phyloP scores from a whole-genome alignment of 2,113 vertebrate species.

The Pomatorhinus ruficollis region DNA sequence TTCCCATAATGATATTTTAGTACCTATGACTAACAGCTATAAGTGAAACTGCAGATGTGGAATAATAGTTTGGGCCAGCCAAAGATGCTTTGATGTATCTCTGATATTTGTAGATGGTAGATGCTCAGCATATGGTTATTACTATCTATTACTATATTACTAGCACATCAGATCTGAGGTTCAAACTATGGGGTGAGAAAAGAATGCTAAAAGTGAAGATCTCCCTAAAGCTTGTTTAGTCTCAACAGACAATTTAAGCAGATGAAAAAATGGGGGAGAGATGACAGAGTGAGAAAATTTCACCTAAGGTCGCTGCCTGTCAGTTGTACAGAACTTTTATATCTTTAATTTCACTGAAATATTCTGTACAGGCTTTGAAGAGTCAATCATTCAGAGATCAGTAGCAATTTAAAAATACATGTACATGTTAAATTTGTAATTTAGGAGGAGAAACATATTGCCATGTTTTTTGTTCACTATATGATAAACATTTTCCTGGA shows the following conservation, averaged over 20 bases:
- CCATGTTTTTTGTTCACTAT: not conserved
- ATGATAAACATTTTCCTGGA: not conserved
- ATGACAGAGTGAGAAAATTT: not conserved
- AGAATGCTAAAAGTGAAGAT: not conserved
- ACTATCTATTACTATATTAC: not conserved
- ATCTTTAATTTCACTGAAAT: not conserved
- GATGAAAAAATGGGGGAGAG: not conserved
- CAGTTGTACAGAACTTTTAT: not conserved
- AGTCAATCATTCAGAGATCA: not conserved
- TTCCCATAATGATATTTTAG: not conserved
- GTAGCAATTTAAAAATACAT: not conserved
- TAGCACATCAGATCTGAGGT: not conserved
- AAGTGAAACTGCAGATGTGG: not conserved
- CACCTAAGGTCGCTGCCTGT: accelerated
- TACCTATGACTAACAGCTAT: accelerated
- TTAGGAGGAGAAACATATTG: not conserved
- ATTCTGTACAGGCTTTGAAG: not conserved
- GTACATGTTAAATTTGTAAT: not conserved
- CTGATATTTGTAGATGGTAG: not conserved
- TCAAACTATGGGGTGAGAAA: not conserved
- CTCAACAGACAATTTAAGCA: not conserved
- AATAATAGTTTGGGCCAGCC: not conserved
- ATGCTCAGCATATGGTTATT: not conserved
- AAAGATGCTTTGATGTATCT: not conserved
- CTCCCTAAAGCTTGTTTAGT: not conserved